Evolutionary conservation across 2,797 vertebrate species (phyloP).

Genomic region (Microctenopoma stevenorrisi): DNA sequence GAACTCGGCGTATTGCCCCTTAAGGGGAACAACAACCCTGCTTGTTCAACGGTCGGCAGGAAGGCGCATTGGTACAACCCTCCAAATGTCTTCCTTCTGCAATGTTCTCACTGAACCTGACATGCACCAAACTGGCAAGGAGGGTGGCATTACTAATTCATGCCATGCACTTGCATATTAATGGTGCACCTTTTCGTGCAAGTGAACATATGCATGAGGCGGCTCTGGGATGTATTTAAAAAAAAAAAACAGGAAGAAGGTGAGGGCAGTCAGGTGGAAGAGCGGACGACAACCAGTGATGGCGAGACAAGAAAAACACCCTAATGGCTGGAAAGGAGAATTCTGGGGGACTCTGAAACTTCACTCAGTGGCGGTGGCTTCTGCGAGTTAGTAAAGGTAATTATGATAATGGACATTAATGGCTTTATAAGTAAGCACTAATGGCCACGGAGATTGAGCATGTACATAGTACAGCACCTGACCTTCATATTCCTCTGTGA

Average conservation of each 20-base stretch:
- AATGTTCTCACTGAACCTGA: slow-evolving; percentile 61
- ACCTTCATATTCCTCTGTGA: slow-evolving; percentile 68
- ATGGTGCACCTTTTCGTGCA: slow-evolving; percentile 77
- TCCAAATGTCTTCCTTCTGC: slow-evolving; percentile 45
- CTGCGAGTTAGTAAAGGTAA: slow-evolving; percentile 68
- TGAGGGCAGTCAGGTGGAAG: slow-evolving; percentile 73
- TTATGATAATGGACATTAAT: slow-evolving; percentile 79
- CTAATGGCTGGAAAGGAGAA: slow-evolving; percentile 47
- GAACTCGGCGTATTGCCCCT: slow-evolving; percentile 56
- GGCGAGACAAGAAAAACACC: slow-evolving; percentile 27
- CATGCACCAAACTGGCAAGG: slow-evolving; percentile 37
- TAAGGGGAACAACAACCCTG: slow-evolving; percentile 59
- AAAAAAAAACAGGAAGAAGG: slow-evolving; percentile 65
- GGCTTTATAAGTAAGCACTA: slow-evolving; percentile 76
- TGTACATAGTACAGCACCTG: slow-evolving; percentile 63
- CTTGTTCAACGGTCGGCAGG: slow-evolving; percentile 33
- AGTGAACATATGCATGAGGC: slow-evolving; percentile 77
- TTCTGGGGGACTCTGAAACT: slow-evolving; percentile 39
- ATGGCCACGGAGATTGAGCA: slow-evolving; percentile 62
- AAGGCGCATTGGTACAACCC: slow-evolving; percentile 21
- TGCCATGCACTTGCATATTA: slow-evolving; percentile 81
- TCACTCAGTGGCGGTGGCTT: slow-evolving; percentile 48
- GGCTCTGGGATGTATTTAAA: slow-evolving; percentile 70
- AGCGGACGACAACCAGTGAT: slow-evolving; percentile 40
- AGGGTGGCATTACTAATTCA: slow-evolving; percentile 78